Base-by-base conservation (phyloP, 2,113 vertebrate species). In the Thalassoma bifasciatum region DNA sequence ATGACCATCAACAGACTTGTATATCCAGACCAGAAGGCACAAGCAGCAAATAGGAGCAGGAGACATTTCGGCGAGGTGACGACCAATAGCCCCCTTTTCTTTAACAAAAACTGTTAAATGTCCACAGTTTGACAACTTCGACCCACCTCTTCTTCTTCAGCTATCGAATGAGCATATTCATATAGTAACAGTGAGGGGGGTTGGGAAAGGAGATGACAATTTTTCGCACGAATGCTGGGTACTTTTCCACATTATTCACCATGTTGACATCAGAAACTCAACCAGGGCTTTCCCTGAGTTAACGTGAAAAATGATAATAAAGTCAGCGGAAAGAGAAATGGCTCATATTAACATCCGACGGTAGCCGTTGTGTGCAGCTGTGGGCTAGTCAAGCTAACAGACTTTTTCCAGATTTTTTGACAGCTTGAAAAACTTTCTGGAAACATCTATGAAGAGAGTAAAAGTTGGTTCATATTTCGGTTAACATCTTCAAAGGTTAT, bases 401-500 rank as follows among this genome's bases (percentile, higher is more conserved):
- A n/a, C 8, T 57, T n/a, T 26, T 56, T 60, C 6, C 50, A 46
- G 64, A 38, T 44, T 72, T 63, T 75, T 75, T 85, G 75, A 86
- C 83, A 86, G 78, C 80, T 84, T 68, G 58, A 64, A 50, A 86
- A 89, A 91, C 80, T 90, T 87, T 83, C 65, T 81, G 77, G 70
- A 77, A 89, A 81, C 76, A 85, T 85, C 66, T 67, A 64, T 49
- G 34, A 8, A 70, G 56, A 54, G 21, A 36, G 30, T 77, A 38
- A 6, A 73, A 70, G 58, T 66, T 22, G 14, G 38, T 63, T 22
- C 16, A 1, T 16, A 44, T 51, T 65, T 37, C 34, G 16, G 5
- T 19, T 30, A 1, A 17, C 17, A 49, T 47, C 8, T n/a, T 47
- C 1, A 2, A 4, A 30, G 1, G 3, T 46, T 14, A 13, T 21